Percentiles rank a stretch among this genome's conserved stretches.
Evolutionary conservation across 2,888 invertebrate species (phyloP).

Genomic region (Chouioia cunea): DNA sequence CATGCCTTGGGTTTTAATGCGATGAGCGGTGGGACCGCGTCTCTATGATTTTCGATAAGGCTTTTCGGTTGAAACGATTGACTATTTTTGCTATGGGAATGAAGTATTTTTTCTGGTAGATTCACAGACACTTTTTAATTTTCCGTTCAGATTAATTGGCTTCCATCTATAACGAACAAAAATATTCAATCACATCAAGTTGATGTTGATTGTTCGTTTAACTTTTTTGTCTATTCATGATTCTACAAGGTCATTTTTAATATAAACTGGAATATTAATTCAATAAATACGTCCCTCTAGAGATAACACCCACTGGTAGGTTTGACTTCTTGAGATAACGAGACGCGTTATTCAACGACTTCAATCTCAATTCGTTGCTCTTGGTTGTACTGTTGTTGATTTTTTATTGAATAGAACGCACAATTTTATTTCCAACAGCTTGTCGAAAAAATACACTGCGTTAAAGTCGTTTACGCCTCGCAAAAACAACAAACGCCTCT

Average conservation of each 20-base stretch:
- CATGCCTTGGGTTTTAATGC: conserved; percentile 3
- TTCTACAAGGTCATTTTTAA: too few relatives aligned
- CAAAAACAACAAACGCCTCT: conserved; percentile 23
- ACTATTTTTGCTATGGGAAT: too few relatives aligned
- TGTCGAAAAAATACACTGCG: not conserved
- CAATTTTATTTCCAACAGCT: not conserved
- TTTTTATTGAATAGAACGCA: not conserved
- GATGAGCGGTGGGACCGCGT: too few relatives aligned
- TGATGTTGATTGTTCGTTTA: not conserved
- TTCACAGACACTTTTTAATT: too few relatives aligned
- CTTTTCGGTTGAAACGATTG: too few relatives aligned
- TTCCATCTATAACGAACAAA: too few relatives aligned
- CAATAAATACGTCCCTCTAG: too few relatives aligned
- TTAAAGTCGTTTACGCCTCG: conserved; percentile 5
- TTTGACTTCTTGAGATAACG: conserved; percentile 69
- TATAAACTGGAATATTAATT: conserved; percentile 34
- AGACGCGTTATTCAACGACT: conserved; percentile 59
- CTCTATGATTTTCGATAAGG: too few relatives aligned
- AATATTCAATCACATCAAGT: too few relatives aligned
- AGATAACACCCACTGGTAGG: conserved; percentile 67
- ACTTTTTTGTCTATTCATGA: conserved; percentile 21
- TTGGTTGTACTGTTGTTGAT: conserved; percentile 2
- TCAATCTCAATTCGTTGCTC: conserved; percentile 43
- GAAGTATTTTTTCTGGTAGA: too few relatives aligned
- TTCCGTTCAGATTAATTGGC: too few relatives aligned